Conservation (phyloP, 2,113 vertebrate species). For the Rhagologus leucostigma region DNA sequence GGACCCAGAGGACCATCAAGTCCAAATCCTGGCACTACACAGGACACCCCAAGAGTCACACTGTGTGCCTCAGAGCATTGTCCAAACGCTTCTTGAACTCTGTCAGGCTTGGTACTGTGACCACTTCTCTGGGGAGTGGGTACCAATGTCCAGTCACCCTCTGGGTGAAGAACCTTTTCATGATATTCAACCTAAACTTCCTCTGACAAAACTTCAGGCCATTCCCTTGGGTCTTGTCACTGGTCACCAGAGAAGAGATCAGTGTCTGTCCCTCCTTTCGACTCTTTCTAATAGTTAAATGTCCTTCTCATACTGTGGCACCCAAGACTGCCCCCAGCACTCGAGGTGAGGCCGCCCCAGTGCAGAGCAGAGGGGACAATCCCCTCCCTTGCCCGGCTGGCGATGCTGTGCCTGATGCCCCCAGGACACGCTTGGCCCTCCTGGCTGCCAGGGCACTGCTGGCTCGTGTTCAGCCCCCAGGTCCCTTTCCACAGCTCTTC, state of each 20-base stretch:
- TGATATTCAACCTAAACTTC: not conserved
- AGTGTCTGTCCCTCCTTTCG: not conserved
- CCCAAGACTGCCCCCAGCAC: not conserved
- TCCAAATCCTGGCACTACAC: too few relatives aligned
- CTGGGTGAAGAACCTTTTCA: not conserved
- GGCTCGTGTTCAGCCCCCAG: rapidly evolving
- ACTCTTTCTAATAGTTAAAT: not conserved
- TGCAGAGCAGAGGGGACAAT: not conserved
- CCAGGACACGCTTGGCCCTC: rapidly evolving
- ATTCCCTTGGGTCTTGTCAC: not conserved
- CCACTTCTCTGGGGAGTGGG: rapidly evolving
- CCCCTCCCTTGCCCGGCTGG: rapidly evolving
- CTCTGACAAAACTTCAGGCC: too few relatives aligned
- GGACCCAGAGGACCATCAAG: not conserved
- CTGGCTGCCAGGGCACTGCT: not conserved
- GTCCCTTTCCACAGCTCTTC: not conserved
- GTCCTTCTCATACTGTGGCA: rapidly evolving
- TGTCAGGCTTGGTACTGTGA: not conserved
- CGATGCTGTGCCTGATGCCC: not conserved
- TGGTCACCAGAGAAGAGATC: not conserved
- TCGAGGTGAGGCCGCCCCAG: not conserved
- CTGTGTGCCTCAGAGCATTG: not conserved
- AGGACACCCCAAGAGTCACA: not conserved
- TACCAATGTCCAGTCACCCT: not conserved
- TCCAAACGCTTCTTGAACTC: not conserved